Evolutionary conservation across 1,140 invertebrate species (phyloP).

Genomic region (Ladona fulva): DNA sequence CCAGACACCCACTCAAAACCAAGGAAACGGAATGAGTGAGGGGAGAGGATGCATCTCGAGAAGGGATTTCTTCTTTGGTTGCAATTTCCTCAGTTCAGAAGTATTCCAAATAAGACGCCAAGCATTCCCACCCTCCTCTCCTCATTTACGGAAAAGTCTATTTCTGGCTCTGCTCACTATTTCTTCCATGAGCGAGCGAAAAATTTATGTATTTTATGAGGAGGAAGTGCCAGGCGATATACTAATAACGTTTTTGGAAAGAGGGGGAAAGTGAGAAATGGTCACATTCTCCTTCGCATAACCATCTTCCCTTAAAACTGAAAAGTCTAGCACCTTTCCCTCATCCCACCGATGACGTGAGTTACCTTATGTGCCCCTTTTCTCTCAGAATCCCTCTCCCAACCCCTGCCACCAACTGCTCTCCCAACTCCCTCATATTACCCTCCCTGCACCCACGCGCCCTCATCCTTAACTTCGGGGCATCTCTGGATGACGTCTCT

Average conservation of each 20-base stretch:
- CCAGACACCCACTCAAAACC: neutral
- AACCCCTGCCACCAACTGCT: no score
- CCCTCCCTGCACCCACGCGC: neutral
- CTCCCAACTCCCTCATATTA: neutral
- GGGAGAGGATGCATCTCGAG: neutral
- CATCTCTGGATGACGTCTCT: no score
- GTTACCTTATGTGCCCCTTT: no score
- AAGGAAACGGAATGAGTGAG: neutral
- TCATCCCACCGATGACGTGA: neutral
- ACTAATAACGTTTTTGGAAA: neutral
- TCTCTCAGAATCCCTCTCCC: no score
- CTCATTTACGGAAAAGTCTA: constrained; percentile 6
- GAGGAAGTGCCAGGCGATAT: neutral
- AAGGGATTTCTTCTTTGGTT: neutral
- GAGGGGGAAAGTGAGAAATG: neutral
- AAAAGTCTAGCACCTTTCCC: neutral
- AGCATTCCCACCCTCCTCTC: neutral
- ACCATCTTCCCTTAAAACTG: neutral
- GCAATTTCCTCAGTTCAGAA: neutral
- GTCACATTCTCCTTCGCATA: neutral
- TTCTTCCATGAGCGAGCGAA: neutral
- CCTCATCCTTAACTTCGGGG: no score
- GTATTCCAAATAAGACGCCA: neutral
- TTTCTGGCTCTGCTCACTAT: neutral
- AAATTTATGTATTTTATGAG: constrained; percentile 11